Percentiles rank a stretch among this genome's conserved stretches.
phyloP scores from a whole-genome alignment of 2,113 vertebrate species.

The Ginglymostoma cirratum region DNA sequence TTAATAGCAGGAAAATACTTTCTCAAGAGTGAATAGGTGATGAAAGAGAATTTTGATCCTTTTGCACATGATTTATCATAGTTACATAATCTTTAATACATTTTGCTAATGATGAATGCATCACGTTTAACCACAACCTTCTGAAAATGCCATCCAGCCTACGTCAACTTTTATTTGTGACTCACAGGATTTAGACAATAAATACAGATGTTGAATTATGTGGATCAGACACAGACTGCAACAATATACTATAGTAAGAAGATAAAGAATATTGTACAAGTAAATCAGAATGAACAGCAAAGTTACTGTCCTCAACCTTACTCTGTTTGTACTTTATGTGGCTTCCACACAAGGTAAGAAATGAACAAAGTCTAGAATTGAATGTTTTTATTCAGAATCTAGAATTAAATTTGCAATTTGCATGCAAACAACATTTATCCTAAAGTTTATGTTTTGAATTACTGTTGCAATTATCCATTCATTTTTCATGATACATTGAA shows the following conservation, averaged over 20 bases:
- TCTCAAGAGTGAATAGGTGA: not conserved
- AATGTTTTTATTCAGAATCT: not conserved
- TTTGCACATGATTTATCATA: not conserved
- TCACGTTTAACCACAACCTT: not conserved
- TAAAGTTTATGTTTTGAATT: not conserved
- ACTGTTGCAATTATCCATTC: not conserved
- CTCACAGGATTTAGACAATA: not conserved
- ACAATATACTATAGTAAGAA: not conserved
- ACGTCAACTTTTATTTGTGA: not conserved
- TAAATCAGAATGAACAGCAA: not conserved
- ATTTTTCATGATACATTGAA: not conserved
- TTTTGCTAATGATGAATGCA: not conserved
- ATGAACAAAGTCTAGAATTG: not conserved
- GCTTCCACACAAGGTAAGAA: not conserved
- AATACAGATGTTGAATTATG: not conserved
- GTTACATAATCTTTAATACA: not conserved
- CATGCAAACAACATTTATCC: not conserved
- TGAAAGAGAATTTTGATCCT: not conserved
- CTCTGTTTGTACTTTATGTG: not conserved
- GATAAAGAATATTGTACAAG: not conserved
- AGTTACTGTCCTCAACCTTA: not conserved
- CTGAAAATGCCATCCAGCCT: not conserved
- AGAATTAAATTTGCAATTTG: not conserved
- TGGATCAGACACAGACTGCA: not conserved
- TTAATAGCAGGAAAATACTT: not conserved